Evolutionary conservation across 2,113 vertebrate species (phyloP).

Genomic region (Oceanodroma tethys): DNA sequence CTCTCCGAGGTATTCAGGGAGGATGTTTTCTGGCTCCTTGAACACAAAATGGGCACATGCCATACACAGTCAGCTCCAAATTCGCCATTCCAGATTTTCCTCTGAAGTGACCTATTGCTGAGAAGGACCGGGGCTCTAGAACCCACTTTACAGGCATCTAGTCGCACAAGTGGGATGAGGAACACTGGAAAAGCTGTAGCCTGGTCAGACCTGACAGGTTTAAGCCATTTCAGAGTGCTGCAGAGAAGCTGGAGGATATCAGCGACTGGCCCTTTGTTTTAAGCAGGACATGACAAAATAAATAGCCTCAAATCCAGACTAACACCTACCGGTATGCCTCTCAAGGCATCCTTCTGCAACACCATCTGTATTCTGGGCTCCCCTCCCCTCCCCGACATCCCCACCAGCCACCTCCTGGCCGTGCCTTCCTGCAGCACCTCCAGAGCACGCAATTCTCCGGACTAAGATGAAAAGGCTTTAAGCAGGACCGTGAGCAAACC

Average conservation of each 20-base stretch:
- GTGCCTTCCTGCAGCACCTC: not conserved
- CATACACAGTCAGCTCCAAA: not conserved
- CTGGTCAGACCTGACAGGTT: not conserved
- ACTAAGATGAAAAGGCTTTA: not conserved
- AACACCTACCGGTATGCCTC: not conserved
- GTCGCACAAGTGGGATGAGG: not conserved
- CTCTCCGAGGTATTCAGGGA: not conserved
- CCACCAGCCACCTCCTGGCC: accelerated
- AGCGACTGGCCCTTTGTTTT: not conserved
- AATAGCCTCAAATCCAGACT: not conserved
- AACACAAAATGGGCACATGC: not conserved
- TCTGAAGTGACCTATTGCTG: not conserved
- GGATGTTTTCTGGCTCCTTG: not conserved
- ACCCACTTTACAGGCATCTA: not conserved
- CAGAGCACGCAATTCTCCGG: accelerated
- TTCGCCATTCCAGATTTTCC: not conserved
- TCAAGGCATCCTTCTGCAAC: not conserved
- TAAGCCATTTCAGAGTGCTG: not conserved
- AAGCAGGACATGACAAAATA: not conserved
- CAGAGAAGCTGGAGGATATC: not conserved
- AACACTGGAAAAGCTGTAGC: not conserved
- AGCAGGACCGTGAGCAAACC: not conserved
- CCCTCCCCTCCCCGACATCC: accelerated
- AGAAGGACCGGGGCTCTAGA: not conserved
- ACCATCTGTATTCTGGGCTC: not conserved